Evolutionary conservation across 2,797 vertebrate species (phyloP).

Genomic region (Etheostoma nigrum): DNA sequence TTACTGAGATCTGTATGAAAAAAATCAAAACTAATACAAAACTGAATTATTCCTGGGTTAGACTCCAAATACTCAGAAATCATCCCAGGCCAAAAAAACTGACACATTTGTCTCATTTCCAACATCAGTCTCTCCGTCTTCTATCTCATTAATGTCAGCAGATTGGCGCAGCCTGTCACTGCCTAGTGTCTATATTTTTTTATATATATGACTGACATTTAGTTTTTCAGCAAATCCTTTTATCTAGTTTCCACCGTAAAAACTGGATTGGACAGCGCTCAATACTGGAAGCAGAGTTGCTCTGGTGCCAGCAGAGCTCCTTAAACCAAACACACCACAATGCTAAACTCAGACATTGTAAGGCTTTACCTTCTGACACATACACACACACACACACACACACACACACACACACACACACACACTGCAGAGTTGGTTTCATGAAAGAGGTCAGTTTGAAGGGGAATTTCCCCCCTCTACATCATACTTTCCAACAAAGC

Average conservation of each 20-base stretch:
- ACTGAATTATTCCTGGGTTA: neutral
- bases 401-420: constrained; percentile 8
- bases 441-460: constrained; percentile 33
- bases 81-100: neutral
- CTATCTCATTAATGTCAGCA: constrained; percentile 14
- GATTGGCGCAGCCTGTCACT: constrained; percentile 9
- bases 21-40: neutral
- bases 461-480: constrained; percentile 40
- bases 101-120: constrained; percentile 17
- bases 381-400: neutral
- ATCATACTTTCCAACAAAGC: constrained; percentile 69
- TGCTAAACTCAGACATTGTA: neutral
- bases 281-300: neutral
- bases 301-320: constrained; percentile 3
- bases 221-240: constrained; percentile 4
- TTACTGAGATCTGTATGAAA: neutral
- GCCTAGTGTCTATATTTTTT: too few relatives aligned
- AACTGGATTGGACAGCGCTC: constrained; percentile 30
- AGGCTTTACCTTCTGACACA: constrained; percentile 10
- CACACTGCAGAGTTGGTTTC: constrained; percentile 23
- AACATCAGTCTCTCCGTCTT: neutral
- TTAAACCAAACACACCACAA: constrained; percentile 24
- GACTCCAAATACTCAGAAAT: neutral
- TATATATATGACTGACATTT: constrained; percentile 12
- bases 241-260: constrained; percentile 22